Evolutionary conservation across 2,113 vertebrate genomes (phyloP), one percentile per base, ranked within the genome.

Genomic region (Pycnonotus jocosus): DNA sequence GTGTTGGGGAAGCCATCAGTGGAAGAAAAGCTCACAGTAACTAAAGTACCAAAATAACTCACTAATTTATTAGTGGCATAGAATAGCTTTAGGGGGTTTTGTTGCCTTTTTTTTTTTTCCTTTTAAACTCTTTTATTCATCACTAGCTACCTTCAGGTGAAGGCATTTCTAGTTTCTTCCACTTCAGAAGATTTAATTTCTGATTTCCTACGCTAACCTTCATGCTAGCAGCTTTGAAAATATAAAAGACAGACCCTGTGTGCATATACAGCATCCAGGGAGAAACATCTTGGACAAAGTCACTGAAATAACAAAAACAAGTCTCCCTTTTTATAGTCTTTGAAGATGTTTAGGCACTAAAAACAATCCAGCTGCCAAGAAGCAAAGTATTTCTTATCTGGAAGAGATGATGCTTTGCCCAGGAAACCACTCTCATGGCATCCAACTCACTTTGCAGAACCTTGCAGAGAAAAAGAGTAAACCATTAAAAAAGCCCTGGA

Each of bases 311-410:
- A 58, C 50, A 77, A 31, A 31, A 88, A 94, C 24, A 66, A 56
- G 8, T 25, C 90, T 90, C 87, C n/a, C 14, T 44, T 82, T 81
- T 79, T 66, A 82, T 23, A 77, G 58, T 27, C 71, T 96, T 96
- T 93, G 93, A 93, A 95, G 88, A 89, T 23, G 17, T 69, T 90
- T 40, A 90, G 71, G 79, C 68, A 94, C 44, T 86, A 81, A 66
- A 44, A 92, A 64, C 53, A 81, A 70, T 9, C 40, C 76, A 95
- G 48, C 57, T 92, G 92, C 79, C 56, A 83, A 92, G n/a, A 90
- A 83, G 74, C 8, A 71, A 60, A 89, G 5, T 37, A 50, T 70
- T 40, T 68, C 35, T 64, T 74, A 88, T 88, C 64, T 90, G 31
- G 42, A 91, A 83, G 40, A 78, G 40, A 68, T 11, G 33, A 58